Evolutionary conservation across 1,140 invertebrate genomes (phyloP), one percentile per base, ranked within the genome.

Genomic region (Listronotus bonariensis): DNA sequence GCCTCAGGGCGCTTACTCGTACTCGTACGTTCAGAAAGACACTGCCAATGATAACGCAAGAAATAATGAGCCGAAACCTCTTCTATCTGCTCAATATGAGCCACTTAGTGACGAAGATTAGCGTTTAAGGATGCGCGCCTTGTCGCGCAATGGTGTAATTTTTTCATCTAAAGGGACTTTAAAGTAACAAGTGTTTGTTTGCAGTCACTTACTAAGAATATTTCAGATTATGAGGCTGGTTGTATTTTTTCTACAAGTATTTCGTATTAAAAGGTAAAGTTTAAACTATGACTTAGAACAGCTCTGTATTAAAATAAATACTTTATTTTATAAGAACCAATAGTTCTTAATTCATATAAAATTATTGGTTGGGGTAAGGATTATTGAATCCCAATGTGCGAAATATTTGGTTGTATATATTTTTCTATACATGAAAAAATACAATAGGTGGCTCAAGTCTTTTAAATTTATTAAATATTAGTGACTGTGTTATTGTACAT

Each of bases 81-180:
- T 93, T 49, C 83, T 94, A 72, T 91, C 89, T 15, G 88, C 89
- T 59, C 91, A 93, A 78, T 94, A 93, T 79, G 92, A 93, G 79
- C 89, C 91, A 17, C 82, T 94, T 1, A 92, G 90, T 57, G 92
- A 93, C 80, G 92, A 94, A 81, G 92, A 93, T 84, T 93, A 83
- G 78, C 66, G 60, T 20, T 70, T 69, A 49, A 66, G 66, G 63
- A 66, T 68, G 57, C 64, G 64, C 64, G 55, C 34, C 10, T n/a
- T 55, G 55, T 52, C 64, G 56, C 56, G 64, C 56, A 60, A 60
- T 46, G 64, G 62, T 46, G 62, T 65, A 15, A 65, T 65, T 51
- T 56, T 65, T 32, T 65, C 62, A 8, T 56, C 62, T 43, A 65
- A 65, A 65, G 62, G 62, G 34, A 52, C 53, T 51, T 57, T 65